Conservation (phyloP, 92 coral and sea anemone species). For the Zoanthus sansibaricus region DNA sequence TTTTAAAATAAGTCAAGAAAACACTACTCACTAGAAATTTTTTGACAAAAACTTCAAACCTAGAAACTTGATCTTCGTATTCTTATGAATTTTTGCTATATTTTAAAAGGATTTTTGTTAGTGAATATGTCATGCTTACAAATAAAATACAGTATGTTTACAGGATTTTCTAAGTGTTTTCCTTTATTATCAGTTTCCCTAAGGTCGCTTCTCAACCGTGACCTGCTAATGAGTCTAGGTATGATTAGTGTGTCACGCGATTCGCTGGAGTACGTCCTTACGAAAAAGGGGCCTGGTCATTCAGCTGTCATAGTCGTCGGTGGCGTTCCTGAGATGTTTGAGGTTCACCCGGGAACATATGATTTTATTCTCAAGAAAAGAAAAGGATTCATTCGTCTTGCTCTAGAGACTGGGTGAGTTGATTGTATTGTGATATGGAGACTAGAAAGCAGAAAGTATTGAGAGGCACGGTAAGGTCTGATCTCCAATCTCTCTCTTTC, state of each 20-base stretch:
- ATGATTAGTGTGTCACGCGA: conserved; percentile 79
- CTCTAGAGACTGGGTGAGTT: conserved; percentile 88
- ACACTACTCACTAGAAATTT: too few relatives aligned
- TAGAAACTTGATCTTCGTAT: too few relatives aligned
- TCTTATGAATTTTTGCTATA: too few relatives aligned
- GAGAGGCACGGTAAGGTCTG: too few relatives aligned
- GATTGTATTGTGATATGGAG: too few relatives aligned
- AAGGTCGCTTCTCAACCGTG: conserved; percentile 78
- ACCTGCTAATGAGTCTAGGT: conserved; percentile 85
- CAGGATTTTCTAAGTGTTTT: not conserved
- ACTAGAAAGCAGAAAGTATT: too few relatives aligned
- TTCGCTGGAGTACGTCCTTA: conserved; percentile 72
- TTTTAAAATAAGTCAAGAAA: too few relatives aligned
- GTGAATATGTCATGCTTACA: too few relatives aligned
- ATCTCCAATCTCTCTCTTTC: too few relatives aligned
- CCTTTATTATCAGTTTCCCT: conserved; percentile 58
- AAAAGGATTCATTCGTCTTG: conserved; percentile 89
- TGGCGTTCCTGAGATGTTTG: conserved; percentile 74
- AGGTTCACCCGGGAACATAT: conserved; percentile 71
- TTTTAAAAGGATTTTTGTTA: too few relatives aligned
- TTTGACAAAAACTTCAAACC: too few relatives aligned
- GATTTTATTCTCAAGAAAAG: conserved; percentile 75
- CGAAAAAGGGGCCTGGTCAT: conserved; percentile 84
- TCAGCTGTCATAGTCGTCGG: conserved; percentile 88
- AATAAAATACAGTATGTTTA: not conserved